Evolutionary conservation across 2,797 vertebrate species (phyloP).

Genomic region (Erpetoichthys calabaricus): DNA sequence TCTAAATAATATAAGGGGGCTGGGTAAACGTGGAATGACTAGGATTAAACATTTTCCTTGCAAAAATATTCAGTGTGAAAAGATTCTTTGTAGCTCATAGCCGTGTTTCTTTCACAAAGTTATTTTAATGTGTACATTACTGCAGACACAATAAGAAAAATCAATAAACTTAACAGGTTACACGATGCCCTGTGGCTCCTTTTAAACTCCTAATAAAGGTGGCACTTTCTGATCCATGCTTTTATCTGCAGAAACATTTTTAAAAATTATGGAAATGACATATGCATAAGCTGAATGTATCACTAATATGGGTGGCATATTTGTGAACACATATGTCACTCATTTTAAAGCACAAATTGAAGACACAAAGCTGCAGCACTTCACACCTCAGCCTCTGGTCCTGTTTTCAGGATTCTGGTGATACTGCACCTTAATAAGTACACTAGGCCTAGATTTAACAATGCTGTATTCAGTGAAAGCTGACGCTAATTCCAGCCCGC

Average conservation of each 20-base stretch:
- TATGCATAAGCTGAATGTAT: not conserved
- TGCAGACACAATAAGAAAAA: constrained; percentile 21
- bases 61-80: constrained; percentile 13
- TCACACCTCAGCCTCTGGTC: too few species aligned
- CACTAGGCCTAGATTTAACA: too few species aligned
- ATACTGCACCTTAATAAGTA: too few species aligned
- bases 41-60: constrained; percentile 5
- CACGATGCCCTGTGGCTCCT: constrained; percentile 16
- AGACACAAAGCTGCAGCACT: too few species aligned
- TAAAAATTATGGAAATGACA: not conserved
- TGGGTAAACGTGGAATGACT: constrained; percentile 8
- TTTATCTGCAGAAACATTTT: constrained; percentile 17
- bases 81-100: constrained; percentile 12
- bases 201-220: constrained; percentile 26
- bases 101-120: constrained; percentile 13
- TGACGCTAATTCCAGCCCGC: too few species aligned
- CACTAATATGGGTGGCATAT: not conserved
- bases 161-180: constrained; percentile 39
- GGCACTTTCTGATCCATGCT: constrained; percentile 30
- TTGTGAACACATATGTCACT: too few species aligned
- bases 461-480: too few species aligned
- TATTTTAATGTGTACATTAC: constrained; percentile 20
- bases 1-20: constrained; percentile 20
- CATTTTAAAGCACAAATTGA: too few species aligned
- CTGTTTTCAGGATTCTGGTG: too few species aligned